A percentile compares a stretch with the other conserved stretches of the same genome.
Conservation (phyloP, 2,113 vertebrate species). For the Nicator chloris region DNA sequence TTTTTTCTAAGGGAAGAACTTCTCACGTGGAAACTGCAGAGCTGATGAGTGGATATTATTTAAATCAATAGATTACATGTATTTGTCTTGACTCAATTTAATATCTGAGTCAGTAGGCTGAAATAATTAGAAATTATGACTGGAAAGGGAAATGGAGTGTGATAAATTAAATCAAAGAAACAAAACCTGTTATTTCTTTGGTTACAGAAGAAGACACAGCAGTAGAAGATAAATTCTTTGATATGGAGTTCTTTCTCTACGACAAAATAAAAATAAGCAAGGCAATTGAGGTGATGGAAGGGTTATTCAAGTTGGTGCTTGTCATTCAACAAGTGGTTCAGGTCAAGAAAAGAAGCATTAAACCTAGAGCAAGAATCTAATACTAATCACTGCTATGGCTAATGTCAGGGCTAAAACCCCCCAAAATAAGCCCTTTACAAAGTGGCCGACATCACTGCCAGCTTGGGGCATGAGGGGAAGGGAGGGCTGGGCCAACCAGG, state of each 20-base stretch:
- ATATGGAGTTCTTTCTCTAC: not conserved
- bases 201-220: not conserved
- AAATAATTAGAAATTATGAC: conserved; percentile 65
- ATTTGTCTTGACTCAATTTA: conserved; percentile 24
- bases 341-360: not conserved
- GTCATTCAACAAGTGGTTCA: not conserved
- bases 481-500: not conserved
- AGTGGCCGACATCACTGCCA: not conserved
- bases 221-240: not conserved
- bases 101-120: conserved; percentile 53
- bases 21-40: not conserved
- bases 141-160: conserved; percentile 51
- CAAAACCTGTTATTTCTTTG: conserved; percentile 18
- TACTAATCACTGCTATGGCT: not conserved
- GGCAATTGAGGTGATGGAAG: not conserved
- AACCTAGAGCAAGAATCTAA: not conserved
- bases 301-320: not conserved
- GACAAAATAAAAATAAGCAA: not conserved
- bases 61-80: conserved; percentile 38
- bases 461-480: not conserved
- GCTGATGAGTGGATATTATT: conserved; percentile 27
- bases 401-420: not conserved
- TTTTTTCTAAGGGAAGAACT: not conserved
- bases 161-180: conserved; percentile 66
- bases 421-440: not conserved